Percentiles rank a stretch among this genome's conserved stretches.
Conservation (phyloP, 2,113 vertebrate genomes). For the Acanthochromis polyacanthus region DNA sequence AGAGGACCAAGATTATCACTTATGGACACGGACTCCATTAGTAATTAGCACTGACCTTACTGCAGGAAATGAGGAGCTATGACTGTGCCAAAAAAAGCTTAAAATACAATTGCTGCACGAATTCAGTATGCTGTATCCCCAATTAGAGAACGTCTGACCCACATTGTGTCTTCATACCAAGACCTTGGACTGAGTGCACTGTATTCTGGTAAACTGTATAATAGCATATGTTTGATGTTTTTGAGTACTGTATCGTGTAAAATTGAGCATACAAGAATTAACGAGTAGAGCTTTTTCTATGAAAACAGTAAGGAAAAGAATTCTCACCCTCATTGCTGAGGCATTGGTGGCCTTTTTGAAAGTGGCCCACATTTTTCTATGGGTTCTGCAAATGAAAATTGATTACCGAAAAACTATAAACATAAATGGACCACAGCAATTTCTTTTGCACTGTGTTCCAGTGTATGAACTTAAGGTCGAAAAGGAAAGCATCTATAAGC, state of each 20-base stretch:
- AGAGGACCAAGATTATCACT: constrained; percentile 19
- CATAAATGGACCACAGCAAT: constrained; percentile 56
- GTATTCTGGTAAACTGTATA: constrained; percentile 3
- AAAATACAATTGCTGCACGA: background rate
- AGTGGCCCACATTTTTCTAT: constrained; percentile 38
- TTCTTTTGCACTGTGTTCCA: constrained; percentile 32
- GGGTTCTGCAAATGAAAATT: constrained; percentile 62
- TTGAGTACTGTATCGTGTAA: background rate
- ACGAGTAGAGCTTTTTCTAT: background rate
- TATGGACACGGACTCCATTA: constrained; percentile 29
- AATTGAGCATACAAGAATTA: constrained; percentile 11
- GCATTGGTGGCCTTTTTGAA: constrained; percentile 42
- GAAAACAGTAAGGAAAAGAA: constrained; percentile 12
- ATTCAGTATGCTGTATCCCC: constrained; percentile 6
- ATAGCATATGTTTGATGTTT: constrained; percentile 23
- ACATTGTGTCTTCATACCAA: constrained; percentile 33
- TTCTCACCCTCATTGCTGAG: constrained; percentile 32
- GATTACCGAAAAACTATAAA: constrained; percentile 58
- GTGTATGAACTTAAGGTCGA: constrained; percentile 37
- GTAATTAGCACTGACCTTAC: constrained; percentile 53
- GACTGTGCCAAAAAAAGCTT: background rate
- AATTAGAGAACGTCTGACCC: constrained; percentile 1
- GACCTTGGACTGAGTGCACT: constrained; percentile 21
- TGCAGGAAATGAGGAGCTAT: constrained; percentile 30
- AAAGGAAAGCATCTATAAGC: constrained; percentile 55